These are phyloP conservation scores for Upupa epops DNA, from an alignment of 2,113 vertebrate species.

Conservation along the genomic window DNA sequence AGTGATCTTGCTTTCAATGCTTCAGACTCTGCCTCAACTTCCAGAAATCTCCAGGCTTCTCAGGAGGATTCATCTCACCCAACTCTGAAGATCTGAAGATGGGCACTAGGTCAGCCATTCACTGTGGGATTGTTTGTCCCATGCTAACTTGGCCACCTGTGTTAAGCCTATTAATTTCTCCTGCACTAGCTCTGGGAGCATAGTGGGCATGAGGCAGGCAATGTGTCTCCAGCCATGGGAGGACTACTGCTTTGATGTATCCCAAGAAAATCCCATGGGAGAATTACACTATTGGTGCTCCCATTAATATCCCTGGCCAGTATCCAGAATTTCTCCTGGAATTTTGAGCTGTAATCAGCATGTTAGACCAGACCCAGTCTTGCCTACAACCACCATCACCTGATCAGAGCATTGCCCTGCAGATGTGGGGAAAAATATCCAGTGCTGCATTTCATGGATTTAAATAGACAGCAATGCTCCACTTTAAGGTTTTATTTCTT, in stretches of 20 bases:
- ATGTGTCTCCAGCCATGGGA: background rate
- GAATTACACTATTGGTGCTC: background rate
- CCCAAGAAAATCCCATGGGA: background rate
- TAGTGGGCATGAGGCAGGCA: background rate
- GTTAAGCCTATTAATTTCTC: background rate
- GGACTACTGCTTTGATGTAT: background rate
- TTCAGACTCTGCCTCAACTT: background rate
- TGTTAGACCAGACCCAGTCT: background rate
- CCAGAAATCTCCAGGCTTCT: background rate
- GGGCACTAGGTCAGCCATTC: background rate
- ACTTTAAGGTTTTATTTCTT: slow-evolving; percentile 12
- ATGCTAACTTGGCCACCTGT: background rate
- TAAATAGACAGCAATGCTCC: background rate
- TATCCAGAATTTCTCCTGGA: background rate
- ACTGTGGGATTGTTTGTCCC: background rate
- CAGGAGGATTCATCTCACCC: background rate
- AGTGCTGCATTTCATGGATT: background rate
- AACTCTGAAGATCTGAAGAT: background rate
- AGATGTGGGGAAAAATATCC: background rate
- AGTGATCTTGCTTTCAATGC: background rate
- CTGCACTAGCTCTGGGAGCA: background rate
- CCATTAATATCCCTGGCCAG: background rate
- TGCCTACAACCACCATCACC: background rate
- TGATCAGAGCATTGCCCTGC: background rate
- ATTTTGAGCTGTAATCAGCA: background rate